A percentile compares a stretch with the other conserved stretches of the same genome.
These are phyloP conservation scores for Cerastoderma edule DNA, from an alignment of 2,888 invertebrate genomes.

Conservation along the genomic window DNA sequence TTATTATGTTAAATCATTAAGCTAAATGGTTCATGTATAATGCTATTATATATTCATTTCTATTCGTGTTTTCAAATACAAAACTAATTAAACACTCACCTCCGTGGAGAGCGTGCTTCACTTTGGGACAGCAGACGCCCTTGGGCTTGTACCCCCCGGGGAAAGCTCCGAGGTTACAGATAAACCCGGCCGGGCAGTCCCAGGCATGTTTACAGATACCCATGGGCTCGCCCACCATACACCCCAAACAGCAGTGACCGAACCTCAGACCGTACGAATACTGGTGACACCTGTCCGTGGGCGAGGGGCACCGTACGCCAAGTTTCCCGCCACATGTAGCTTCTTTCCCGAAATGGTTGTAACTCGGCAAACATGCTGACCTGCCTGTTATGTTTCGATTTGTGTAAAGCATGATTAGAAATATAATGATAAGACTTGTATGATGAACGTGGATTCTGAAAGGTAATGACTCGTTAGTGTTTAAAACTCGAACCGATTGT, in stretches of 20 bases:
- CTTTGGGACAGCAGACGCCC: conserved; percentile 16
- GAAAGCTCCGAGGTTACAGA: conserved; percentile 2
- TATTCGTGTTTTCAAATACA: too few species aligned
- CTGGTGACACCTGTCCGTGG: conserved; percentile 1
- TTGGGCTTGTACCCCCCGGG: neutral
- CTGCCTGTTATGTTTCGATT: neutral
- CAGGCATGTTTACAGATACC: conserved; percentile 9
- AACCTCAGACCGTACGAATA: conserved; percentile 1
- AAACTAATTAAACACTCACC: too few species aligned
- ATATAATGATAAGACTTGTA: too few species aligned
- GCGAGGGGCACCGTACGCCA: neutral
- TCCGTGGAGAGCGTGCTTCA: too few species aligned
- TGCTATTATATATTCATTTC: too few species aligned
- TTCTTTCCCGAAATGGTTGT: neutral
- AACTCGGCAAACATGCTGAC: neutral
- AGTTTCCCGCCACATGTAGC: conserved; percentile 1
- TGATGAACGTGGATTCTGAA: too few species aligned
- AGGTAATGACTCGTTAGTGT: too few species aligned
- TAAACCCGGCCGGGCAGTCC: conserved; percentile 13
- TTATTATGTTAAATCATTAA: too few species aligned
- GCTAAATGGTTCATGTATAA: too few species aligned
- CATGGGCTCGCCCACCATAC: conserved; percentile 5
- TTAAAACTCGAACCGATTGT: too few species aligned
- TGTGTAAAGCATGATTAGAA: too few species aligned
- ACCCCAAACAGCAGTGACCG: conserved; percentile 14